Conservation (phyloP, 2,797 vertebrate species). For the Schizopygopsis malacanthus region DNA sequence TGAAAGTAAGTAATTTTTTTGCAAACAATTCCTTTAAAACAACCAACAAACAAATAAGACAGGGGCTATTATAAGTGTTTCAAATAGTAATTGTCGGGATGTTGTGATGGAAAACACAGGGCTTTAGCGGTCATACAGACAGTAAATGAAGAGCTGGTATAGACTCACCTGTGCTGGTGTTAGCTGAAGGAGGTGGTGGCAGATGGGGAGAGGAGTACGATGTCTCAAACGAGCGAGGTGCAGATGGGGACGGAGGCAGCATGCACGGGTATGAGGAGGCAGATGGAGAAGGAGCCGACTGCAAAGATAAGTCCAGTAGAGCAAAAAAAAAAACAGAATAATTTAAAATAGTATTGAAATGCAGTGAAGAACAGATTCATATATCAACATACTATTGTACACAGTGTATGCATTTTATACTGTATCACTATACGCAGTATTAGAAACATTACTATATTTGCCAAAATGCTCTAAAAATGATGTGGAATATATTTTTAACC, state of each 20-base stretch:
- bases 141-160: neutral
- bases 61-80: neutral
- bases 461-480: neutral
- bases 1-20: neutral
- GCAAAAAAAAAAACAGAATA: neutral
- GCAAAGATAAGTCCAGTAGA: slow-evolving; percentile 19
- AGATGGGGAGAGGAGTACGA: slow-evolving; percentile 81
- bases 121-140: neutral
- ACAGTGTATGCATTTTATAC: neutral
- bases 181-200: slow-evolving; percentile 71
- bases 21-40: neutral
- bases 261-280: slow-evolving; percentile 62
- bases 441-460: neutral
- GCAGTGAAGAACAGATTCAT: neutral
- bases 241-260: slow-evolving; percentile 75
- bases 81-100: neutral
- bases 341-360: neutral
- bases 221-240: slow-evolving; percentile 75
- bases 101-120: neutral
- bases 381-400: neutral
- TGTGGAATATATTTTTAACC: no score
- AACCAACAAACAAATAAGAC: neutral
- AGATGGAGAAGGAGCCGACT: slow-evolving; percentile 55
- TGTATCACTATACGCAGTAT: no score
- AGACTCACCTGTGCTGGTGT: slow-evolving; percentile 75